Evolutionary conservation across 2,797 vertebrate genomes (phyloP).

Genomic region (Aselliscus stoliczkanus): DNA sequence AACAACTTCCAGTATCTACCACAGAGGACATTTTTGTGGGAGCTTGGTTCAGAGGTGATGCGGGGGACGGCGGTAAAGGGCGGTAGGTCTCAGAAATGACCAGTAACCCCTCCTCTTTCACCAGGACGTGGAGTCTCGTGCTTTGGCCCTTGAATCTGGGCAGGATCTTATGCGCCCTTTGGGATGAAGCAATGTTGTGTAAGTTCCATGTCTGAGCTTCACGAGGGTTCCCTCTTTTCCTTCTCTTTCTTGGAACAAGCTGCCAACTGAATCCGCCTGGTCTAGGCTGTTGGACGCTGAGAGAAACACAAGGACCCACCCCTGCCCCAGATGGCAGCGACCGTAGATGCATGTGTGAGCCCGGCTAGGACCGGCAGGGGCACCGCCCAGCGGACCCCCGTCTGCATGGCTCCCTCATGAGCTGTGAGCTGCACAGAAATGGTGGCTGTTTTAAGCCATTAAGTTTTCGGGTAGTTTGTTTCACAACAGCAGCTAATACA

Average conservation of each 20-base stretch:
- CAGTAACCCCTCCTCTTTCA: neutral
- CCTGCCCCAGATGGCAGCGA: neutral
- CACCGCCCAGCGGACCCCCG: neutral
- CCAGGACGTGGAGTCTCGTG: neutral
- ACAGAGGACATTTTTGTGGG: neutral
- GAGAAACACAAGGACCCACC: neutral
- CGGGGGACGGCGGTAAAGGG: neutral
- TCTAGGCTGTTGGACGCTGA: neutral
- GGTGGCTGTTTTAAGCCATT: neutral
- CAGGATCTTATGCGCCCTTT: neutral
- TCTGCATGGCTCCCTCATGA: neutral
- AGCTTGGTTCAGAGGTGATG: neutral
- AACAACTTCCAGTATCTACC: neutral
- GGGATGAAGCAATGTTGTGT: neutral
- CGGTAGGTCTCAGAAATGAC: neutral
- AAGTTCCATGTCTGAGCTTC: neutral
- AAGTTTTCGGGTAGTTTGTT: slow-evolving; percentile 16
- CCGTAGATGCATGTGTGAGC: neutral
- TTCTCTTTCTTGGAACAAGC: neutral
- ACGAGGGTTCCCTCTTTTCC: neutral
- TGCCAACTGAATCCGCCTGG: neutral
- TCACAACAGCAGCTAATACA: neutral
- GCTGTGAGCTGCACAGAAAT: neutral
- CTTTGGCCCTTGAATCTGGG: neutral
- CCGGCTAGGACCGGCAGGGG: neutral